Evolutionary conservation across 1,140 invertebrate species (phyloP).

Genomic region (Drosophila suzukii): DNA sequence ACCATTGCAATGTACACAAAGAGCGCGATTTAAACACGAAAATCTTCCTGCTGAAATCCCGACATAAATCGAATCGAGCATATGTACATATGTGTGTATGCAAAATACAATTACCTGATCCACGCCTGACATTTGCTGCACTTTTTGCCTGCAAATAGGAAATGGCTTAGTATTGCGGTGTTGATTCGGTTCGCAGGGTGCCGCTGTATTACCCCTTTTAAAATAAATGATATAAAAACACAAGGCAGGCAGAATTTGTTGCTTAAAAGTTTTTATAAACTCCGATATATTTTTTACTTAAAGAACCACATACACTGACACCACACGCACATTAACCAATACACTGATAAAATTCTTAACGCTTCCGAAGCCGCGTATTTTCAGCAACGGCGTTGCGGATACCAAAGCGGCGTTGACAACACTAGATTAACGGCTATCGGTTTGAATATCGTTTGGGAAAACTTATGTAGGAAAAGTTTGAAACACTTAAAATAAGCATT

Average conservation of each 20-base stretch:
- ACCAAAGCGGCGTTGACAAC: slow-evolving; percentile 4
- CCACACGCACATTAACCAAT: slow-evolving; percentile 57
- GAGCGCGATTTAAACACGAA: not conserved
- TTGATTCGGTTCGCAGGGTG: not conserved
- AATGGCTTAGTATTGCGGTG: slow-evolving; percentile 16
- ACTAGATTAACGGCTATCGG: slow-evolving; percentile 17
- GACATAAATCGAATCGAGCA: slow-evolving; percentile 41
- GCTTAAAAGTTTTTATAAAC: slow-evolving; percentile 64
- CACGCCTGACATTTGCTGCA: slow-evolving; percentile 82
- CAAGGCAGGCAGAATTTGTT: slow-evolving; percentile 62
- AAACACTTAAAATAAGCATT: not conserved
- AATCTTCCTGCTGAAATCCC: slow-evolving; percentile 29
- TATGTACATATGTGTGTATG: slow-evolving; percentile 58
- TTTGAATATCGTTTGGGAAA: not conserved
- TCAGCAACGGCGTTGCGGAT: slow-evolving; percentile 36
- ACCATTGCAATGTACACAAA: slow-evolving; percentile 33
- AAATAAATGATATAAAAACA: slow-evolving; percentile 78
- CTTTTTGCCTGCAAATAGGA: slow-evolving; percentile 63
- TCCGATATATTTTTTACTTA: slow-evolving; percentile 71
- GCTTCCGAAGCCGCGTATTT: slow-evolving; percentile 43
- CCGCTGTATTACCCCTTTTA: slow-evolving; percentile 34
- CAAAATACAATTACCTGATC: slow-evolving; percentile 80
- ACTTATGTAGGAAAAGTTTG: not conserved
- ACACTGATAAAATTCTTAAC: slow-evolving; percentile 53
- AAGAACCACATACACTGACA: slow-evolving; percentile 67